A percentile compares a stretch with the other conserved stretches of the same genome.
Conservation (phyloP, 2,888 invertebrate genomes). For the Drepanosiphum platanoidis region DNA sequence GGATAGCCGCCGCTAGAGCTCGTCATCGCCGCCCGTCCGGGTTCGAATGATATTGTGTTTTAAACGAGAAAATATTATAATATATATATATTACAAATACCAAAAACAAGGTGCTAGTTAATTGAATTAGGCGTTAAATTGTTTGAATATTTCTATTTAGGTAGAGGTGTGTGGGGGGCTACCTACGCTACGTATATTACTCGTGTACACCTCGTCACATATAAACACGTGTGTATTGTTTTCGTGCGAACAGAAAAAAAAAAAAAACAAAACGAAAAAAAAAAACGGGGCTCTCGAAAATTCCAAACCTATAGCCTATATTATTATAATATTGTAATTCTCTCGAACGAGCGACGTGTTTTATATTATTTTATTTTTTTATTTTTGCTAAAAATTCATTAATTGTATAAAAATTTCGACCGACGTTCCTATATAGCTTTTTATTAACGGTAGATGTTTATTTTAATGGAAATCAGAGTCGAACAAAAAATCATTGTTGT, state of each 20-base stretch:
- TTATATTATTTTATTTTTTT: not conserved
- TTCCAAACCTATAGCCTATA: not conserved
- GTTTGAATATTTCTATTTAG: slow-evolving; percentile 3
- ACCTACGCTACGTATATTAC: not conserved
- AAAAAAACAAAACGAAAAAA: too few relatives aligned
- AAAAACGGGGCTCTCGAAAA: not conserved
- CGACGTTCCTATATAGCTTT: slow-evolving; percentile 22
- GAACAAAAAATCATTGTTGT: slow-evolving; percentile 25
- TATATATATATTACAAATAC: slow-evolving; percentile 10
- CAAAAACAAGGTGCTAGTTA: slow-evolving; percentile 29
- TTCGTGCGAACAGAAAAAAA: slow-evolving; percentile 19
- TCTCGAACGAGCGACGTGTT: not conserved
- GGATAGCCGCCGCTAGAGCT: too few relatives aligned
- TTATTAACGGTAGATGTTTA: slow-evolving; percentile 11
- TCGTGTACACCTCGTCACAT: not conserved
- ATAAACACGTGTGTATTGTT: not conserved
- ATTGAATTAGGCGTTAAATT: slow-evolving; percentile 14
- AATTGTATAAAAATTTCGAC: slow-evolving; percentile 27
- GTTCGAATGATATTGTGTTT: not conserved
- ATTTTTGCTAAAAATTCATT: not conserved
- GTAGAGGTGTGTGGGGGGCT: not conserved
- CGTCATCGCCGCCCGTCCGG: not conserved
- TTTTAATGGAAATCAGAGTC: slow-evolving; percentile 28
- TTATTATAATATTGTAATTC: not conserved
- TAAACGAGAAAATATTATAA: not conserved